A percentile compares a stretch with the other conserved stretches of the same genome.
Conservation (phyloP, 2,888 invertebrate species). For the Drosophila mulleri region DNA sequence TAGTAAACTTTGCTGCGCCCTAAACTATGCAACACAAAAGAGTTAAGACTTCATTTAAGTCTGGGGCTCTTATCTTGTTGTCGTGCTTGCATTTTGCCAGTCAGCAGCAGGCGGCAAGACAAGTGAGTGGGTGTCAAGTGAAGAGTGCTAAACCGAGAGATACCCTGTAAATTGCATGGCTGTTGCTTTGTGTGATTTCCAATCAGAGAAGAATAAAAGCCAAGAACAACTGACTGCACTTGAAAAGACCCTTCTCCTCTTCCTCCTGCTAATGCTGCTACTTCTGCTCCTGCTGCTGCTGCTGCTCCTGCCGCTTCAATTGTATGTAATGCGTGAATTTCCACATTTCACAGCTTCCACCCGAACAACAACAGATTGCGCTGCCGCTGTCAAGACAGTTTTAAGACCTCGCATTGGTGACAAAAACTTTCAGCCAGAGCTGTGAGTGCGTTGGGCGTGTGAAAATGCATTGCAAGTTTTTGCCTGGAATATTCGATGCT, state of each 20-base stretch:
- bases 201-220: neutral
- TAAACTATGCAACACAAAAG: constrained; percentile 19
- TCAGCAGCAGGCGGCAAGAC: constrained; percentile 18
- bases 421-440: constrained; percentile 26
- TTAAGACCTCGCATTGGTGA: constrained; percentile 45
- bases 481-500: constrained; percentile 16
- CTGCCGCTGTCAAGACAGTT: constrained; percentile 40
- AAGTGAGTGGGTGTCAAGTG: neutral
- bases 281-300: too few species aligned
- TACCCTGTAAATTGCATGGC: constrained; percentile 13
- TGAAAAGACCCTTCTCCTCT: neutral
- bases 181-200: too few species aligned
- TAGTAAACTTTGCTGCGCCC: constrained; percentile 8
- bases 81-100: constrained; percentile 35
- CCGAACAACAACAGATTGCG: constrained; percentile 29
- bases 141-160: neutral
- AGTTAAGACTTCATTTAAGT: constrained; percentile 43
- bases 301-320: constrained; percentile 11
- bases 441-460: constrained; percentile 22
- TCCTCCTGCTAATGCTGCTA: neutral
- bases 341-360: constrained; percentile 24
- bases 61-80: constrained; percentile 32
- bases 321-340: constrained; percentile 46
- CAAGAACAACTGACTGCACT: constrained; percentile 16
- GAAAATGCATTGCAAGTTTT: constrained; percentile 30